Evolutionary conservation across 2,888 invertebrate species (phyloP).

Genomic region (Anodontia alba): DNA sequence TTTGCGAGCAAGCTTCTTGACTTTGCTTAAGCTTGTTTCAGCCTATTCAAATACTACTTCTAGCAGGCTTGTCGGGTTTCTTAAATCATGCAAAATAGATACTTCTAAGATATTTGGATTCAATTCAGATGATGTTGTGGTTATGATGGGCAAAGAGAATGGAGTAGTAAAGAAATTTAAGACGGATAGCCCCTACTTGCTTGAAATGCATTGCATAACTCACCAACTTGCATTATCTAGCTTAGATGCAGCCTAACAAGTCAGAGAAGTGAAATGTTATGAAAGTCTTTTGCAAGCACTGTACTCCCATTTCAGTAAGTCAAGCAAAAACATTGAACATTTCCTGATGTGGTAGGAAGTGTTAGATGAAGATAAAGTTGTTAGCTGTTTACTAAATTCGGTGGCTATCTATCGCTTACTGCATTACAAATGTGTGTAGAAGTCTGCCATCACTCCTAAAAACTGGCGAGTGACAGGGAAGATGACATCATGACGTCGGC

Average conservation of each 20-base stretch:
- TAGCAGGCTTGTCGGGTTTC: slow-evolving; percentile 23
- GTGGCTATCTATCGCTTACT: slow-evolving; percentile 23
- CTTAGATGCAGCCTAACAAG: slow-evolving; percentile 32
- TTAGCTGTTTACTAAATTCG: no score
- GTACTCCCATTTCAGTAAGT: slow-evolving; percentile 32
- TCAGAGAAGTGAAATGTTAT: slow-evolving; percentile 35
- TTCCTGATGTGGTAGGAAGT: slow-evolving; percentile 42
- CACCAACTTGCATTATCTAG: slow-evolving; percentile 36
- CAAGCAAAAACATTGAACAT: slow-evolving; percentile 41
- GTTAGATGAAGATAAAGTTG: slow-evolving; percentile 35
- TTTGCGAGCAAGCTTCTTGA: slow-evolving; percentile 23
- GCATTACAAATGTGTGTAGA: slow-evolving; percentile 33
- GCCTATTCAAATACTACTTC: slow-evolving; percentile 29
- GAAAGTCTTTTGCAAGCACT: slow-evolving; percentile 33
- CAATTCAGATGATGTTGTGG: slow-evolving; percentile 38
- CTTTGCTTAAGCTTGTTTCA: slow-evolving; percentile 35
- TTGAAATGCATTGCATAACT: slow-evolving; percentile 35
- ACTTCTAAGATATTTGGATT: slow-evolving; percentile 31
- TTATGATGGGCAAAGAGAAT: slow-evolving; percentile 38
- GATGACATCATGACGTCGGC: slow-evolving; percentile 33
- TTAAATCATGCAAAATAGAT: slow-evolving; percentile 35
- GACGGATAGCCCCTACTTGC: slow-evolving; percentile 37
- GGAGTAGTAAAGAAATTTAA: slow-evolving; percentile 27
- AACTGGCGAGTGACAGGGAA: slow-evolving; percentile 31
- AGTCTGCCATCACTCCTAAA: slow-evolving; percentile 11